Evolutionary conservation across 2,113 vertebrate species (phyloP), one percentile per base, ranked within the genome.

Genomic region (Patagioenas fasciata): DNA sequence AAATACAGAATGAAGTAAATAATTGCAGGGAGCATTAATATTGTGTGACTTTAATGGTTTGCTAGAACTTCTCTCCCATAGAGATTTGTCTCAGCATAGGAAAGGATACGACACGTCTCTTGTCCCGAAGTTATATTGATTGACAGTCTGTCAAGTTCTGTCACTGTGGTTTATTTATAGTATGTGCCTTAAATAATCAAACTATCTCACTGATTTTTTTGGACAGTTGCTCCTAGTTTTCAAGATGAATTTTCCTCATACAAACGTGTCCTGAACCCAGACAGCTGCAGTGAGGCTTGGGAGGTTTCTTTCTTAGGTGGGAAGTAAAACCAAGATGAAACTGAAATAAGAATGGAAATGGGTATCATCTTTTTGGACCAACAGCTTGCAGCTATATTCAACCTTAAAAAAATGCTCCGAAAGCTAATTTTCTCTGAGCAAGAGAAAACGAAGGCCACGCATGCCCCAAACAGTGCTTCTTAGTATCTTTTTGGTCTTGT

Each of bases 71-170:
- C 77, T 89, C 84, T 51, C 31, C 72, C 80, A 15, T 9, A 28
- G 32, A 75, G 65, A 31, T 70, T 69, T 67, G 72, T 79, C 69
- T 56, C 48, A 40, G 3, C 42, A 5, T 9, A 21, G 84, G 65
- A 81, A 40, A 60, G 71, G 93, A 73, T 67, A 1, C 81, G 91
- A 87, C 91, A 19, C 13, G 53, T 85, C 78, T 75, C 32, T 60
- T 73, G 74, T 62, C 89, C 72, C 42, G 85, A 48, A 88, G 64
- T 92, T 40, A 89, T 18, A 13, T 3, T 93, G 92, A 97, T 92
- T 86, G 94, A 96, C 80, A 40, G 60, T 10, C 88, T 80, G 92
- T 95, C 96, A 94, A 57, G 83, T 58, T 74, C 95, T 92, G 83
- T 84, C 72, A 26, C 91, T 74, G 1, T 24, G 75, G 12, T 83